phyloP scores from a whole-genome alignment of 2,113 vertebrate genomes.

The Charina bottae region DNA sequence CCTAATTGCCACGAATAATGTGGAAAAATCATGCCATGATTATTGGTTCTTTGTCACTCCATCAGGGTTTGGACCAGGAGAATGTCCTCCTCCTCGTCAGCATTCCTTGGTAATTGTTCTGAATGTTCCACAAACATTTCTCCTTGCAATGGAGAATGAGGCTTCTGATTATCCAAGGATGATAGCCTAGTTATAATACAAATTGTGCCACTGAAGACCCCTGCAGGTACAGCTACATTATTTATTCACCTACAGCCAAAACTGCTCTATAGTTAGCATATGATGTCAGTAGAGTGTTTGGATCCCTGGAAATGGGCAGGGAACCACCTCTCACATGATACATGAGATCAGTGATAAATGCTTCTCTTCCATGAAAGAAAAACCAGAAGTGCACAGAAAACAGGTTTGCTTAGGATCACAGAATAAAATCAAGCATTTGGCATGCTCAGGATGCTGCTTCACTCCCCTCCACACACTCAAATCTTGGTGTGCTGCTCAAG shows the following conservation, averaged over 20 bases:
- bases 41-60: neutral
- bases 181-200: slow-evolving; percentile 71
- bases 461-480: slow-evolving; percentile 55
- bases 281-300: slow-evolving; percentile 82
- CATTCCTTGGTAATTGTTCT: neutral
- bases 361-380: slow-evolving; percentile 79
- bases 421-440: slow-evolving; percentile 82
- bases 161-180: slow-evolving; percentile 66
- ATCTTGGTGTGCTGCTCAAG: slow-evolving; percentile 85
- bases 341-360: slow-evolving; percentile 85
- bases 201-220: slow-evolving; percentile 72
- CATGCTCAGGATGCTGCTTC: slow-evolving; percentile 77
- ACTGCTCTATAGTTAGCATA: slow-evolving; percentile 79
- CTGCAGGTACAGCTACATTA: slow-evolving; percentile 74
- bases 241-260: slow-evolving; percentile 79
- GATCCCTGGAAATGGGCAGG: slow-evolving; percentile 77
- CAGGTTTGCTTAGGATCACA: slow-evolving; percentile 75
- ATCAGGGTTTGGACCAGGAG: neutral
- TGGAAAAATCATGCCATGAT: neutral
- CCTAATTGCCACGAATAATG: neutral
- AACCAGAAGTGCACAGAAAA: slow-evolving; percentile 77
- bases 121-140: slow-evolving; percentile 56
- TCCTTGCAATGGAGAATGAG: slow-evolving; percentile 49
- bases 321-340: slow-evolving; percentile 83
- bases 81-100: neutral